Percentiles rank a stretch among this genome's conserved stretches.
These are phyloP conservation scores for Iselma pallidipennis DNA, from an alignment of 2,888 invertebrate species.

Conservation along the genomic window DNA sequence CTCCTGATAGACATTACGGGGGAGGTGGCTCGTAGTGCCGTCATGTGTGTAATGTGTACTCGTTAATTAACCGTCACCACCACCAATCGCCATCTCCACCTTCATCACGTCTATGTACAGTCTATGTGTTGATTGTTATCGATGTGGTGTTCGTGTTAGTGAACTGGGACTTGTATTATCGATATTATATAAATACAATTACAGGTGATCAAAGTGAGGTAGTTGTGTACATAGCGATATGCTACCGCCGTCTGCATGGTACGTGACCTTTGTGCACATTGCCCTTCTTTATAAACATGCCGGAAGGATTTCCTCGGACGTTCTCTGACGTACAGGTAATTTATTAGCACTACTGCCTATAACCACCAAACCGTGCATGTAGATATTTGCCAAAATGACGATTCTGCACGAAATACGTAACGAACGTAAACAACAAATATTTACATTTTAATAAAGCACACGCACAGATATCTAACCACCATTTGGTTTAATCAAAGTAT, in stretches of 20 bases:
- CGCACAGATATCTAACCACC: background rate
- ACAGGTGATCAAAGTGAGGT: conserved; percentile 45
- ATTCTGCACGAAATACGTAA: background rate
- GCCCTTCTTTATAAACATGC: conserved; percentile 48
- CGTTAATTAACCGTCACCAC: conserved; percentile 14
- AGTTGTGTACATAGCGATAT: conserved; percentile 43
- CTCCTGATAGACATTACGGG: background rate
- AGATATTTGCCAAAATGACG: background rate
- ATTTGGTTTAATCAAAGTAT: background rate
- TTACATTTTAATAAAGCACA: conserved; percentile 3
- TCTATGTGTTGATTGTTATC: background rate
- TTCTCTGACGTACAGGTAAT: conserved; percentile 51
- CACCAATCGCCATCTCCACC: background rate
- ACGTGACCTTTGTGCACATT: conserved; percentile 49
- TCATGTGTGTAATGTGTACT: conserved; percentile 17
- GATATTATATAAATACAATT: conserved; percentile 44
- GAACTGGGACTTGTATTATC: conserved; percentile 31
- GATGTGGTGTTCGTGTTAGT: conserved; percentile 15
- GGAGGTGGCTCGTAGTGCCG: conserved; percentile 2
- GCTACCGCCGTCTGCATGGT: conserved; percentile 47
- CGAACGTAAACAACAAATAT: conserved; percentile 1
- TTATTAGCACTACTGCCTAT: conserved; percentile 1
- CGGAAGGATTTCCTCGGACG: conserved; percentile 50
- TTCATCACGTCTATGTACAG: conserved; percentile 16
- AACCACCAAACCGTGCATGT: background rate